Base-by-base conservation (phyloP, 2,113 vertebrate genomes). In the Panthera uncia region DNA sequence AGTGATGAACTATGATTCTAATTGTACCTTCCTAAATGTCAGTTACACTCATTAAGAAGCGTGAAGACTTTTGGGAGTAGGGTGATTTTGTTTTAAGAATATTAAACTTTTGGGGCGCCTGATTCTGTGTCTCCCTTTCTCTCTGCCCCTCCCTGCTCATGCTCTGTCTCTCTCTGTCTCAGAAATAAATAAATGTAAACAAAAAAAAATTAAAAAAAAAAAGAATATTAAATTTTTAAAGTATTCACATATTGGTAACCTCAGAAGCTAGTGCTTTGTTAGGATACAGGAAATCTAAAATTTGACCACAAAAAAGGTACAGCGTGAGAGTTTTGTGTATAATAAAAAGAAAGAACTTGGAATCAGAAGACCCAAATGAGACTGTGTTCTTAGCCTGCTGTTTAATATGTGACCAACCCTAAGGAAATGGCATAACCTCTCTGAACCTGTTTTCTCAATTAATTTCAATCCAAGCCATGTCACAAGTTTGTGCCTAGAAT, bases 21-120 rank as follows among this genome's bases (percentile, higher is more conserved):
- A 97, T 90, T 90, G 69, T 41, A 15, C 23, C 81, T 95, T 88
- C 38, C 52, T 91, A 97, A 97, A 96, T 97, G 86, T 94, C 81
- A 97, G 33, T 41, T 63, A 57, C 71, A 89, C 23, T 82, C 83
- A 89, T 74, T 91, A 91, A 31, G 29, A 94, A 76, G 6, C 48
- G 38, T 38, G n/a, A 74, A 65, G n/a, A 63, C 48, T 27, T n/a
- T 9, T 21, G 8, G 31, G 57, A 91, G 2, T n/a, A 73, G 25
- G 23, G 33, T 0, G 2, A 21, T 92, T 95, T 63, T 82, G 6
- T 38, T 95, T 95, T 81, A 94, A 92, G 38, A 78, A 71, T 91
- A 76, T 85, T 96, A 36, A 93, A 83, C 66, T 84, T 92, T 80
- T 69, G 45, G 45, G 45, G 45, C 45, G 0, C 45, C 45, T 45